These are phyloP conservation scores for Netta rufina DNA, from an alignment of 2,797 vertebrate genomes.

Conservation along the genomic window DNA sequence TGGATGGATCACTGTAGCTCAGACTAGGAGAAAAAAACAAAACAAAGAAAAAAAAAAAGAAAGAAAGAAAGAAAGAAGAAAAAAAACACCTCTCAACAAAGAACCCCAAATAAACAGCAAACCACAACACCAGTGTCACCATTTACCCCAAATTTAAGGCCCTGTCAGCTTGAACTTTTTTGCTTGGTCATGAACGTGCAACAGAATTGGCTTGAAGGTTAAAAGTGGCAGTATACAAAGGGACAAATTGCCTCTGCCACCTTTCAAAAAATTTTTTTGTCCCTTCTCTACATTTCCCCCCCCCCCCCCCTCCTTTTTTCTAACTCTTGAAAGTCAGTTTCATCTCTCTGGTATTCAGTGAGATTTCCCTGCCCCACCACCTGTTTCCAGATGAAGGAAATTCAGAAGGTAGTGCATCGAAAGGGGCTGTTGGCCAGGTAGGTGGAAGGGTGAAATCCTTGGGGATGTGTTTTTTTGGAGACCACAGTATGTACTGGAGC, in stretches of 20 bases:
- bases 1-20: conserved; percentile 42
- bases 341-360: neutral
- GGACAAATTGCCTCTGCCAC: neutral
- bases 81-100: neutral
- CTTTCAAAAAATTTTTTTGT: neutral
- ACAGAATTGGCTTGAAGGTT: neutral
- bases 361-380: neutral
- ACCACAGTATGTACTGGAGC: neutral
- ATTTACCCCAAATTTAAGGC: neutral
- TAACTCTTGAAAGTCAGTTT: neutral
- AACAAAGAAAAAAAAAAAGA: neutral
- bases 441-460: neutral
- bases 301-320: neutral
- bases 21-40: neutral
- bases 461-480: neutral
- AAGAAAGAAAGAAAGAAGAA: neutral
- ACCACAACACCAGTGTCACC: neutral
- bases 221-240: neutral
- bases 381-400: neutral
- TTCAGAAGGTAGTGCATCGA: conserved; percentile 24
- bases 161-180: neutral
- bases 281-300: neutral
- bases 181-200: neutral
- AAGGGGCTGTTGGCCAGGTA: neutral
- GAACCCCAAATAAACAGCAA: conserved; percentile 25